Evolutionary conservation across 2,797 vertebrate species (phyloP).

Genomic region (Leontocebus nigricollis): DNA sequence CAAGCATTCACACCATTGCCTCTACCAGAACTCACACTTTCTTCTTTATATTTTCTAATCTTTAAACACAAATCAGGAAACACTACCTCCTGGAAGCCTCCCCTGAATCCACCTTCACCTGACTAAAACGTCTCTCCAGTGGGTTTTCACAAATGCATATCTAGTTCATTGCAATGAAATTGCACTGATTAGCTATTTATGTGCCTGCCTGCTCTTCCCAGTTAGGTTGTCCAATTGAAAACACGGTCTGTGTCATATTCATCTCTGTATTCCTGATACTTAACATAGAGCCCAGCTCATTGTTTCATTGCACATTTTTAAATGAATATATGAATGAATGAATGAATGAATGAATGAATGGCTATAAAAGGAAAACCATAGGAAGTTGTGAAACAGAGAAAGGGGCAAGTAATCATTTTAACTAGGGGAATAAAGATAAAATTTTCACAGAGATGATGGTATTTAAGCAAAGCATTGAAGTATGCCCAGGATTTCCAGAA

Average conservation of each 20-base stretch:
- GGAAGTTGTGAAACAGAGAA: not conserved
- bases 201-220: not conserved
- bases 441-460: not conserved
- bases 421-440: not conserved
- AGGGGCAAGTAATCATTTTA: not conserved
- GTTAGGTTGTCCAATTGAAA: not conserved
- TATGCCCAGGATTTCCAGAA: not conserved
- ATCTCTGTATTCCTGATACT: not conserved
- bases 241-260: fast-evolving
- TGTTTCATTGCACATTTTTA: not conserved
- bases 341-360: not conserved
- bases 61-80: not conserved
- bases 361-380: not conserved
- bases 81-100: not conserved
- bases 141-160: not conserved
- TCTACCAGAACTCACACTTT: not conserved
- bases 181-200: not conserved
- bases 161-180: not conserved
- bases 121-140: not conserved
- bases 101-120: not conserved
- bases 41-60: not conserved
- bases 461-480: not conserved
- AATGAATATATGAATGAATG: not conserved
- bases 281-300: not conserved
- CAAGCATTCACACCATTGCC: not conserved